phyloP scores from a whole-genome alignment of 2,113 vertebrate genomes.

The Actenoides lindsayi region DNA sequence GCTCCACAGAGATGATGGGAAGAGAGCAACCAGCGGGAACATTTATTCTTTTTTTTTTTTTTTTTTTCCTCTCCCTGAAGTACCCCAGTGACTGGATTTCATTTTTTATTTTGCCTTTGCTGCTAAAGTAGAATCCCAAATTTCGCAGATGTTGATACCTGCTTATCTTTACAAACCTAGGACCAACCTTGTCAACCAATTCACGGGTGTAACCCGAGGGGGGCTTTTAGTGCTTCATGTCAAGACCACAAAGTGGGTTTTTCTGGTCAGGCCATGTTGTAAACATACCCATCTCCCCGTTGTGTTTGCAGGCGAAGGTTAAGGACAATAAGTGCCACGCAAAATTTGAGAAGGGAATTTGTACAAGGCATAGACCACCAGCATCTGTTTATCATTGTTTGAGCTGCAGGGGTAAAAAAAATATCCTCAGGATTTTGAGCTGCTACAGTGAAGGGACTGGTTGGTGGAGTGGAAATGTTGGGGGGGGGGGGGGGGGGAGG shows the following conservation, averaged over 20 bases:
- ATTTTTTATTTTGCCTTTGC: too few relatives aligned
- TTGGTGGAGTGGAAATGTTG: neutral
- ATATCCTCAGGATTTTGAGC: neutral
- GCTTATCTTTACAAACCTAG: neutral
- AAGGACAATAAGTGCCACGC: accelerated
- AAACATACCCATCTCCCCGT: accelerated
- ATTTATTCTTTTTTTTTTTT: too few relatives aligned
- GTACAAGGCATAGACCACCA: neutral
- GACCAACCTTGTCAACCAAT: neutral
- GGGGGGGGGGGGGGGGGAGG: too few relatives aligned
- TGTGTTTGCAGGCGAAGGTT: neutral
- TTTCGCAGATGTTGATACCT: neutral
- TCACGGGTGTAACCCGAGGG: neutral
- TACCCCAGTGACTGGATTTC: too few relatives aligned
- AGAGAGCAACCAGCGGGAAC: neutral
- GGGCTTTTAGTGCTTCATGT: neutral
- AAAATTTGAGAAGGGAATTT: neutral
- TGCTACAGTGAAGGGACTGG: neutral
- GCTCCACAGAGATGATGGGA: neutral
- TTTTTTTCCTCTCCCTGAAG: too few relatives aligned
- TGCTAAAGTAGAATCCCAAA: neutral
- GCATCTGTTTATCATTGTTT: constrained; percentile 61
- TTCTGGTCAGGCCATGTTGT: neutral
- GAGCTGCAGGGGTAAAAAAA: neutral
- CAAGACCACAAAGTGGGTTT: accelerated